Conservation (phyloP, 1,140 invertebrate genomes). For the Frieseomelitta varia region DNA sequence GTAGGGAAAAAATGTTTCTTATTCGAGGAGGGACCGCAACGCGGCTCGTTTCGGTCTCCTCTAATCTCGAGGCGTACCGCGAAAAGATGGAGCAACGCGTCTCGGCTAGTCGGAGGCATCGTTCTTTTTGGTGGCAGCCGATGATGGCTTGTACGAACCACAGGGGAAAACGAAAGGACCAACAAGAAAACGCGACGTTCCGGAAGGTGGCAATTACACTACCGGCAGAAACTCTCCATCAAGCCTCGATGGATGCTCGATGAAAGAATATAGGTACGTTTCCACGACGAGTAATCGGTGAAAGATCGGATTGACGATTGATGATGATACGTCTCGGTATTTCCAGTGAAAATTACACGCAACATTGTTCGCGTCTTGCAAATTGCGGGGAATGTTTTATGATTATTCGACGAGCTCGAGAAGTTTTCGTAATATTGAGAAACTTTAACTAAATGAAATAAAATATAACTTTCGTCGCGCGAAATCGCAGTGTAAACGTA, state of each 20-base stretch:
- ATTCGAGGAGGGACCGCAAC: background rate
- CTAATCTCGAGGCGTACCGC: slow-evolving; percentile 38
- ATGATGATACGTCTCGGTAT: no score
- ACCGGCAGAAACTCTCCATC: background rate
- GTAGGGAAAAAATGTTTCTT: slow-evolving; percentile 51
- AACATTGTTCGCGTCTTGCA: no score
- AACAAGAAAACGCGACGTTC: background rate
- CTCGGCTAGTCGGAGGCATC: background rate
- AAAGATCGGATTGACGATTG: no score
- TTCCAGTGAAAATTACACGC: no score
- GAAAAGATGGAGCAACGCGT: slow-evolving; percentile 13
- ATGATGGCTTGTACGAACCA: slow-evolving; percentile 34
- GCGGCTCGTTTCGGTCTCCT: slow-evolving; percentile 43
- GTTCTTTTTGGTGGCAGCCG: slow-evolving; percentile 25
- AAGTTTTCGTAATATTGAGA: no score
- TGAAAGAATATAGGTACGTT: background rate
- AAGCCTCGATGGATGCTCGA: background rate
- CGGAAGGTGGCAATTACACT: slow-evolving; percentile 40
- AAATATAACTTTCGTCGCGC: no score
- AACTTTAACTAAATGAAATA: no score
- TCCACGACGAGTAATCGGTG: no score
- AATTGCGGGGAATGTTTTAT: no score
- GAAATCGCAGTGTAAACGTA: no score
- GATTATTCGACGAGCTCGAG: no score
- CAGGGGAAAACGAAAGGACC: slow-evolving; percentile 4